phyloP scores from a whole-genome alignment of 2,113 vertebrate genomes.

The Ardeotis arabs region DNA sequence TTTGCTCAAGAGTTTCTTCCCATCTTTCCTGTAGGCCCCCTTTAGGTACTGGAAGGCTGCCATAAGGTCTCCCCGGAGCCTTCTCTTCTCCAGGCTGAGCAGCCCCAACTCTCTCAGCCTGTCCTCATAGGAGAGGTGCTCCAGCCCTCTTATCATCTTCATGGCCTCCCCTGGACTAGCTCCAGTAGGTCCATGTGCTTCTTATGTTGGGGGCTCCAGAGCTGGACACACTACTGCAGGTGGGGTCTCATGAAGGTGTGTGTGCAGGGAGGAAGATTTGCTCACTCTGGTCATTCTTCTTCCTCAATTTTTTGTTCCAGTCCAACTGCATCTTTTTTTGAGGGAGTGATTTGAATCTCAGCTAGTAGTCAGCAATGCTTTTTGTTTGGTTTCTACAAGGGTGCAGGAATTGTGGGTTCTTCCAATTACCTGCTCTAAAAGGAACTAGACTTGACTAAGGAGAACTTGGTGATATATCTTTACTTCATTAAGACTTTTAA shows the following conservation, averaged over 20 bases:
- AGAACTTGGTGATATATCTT: neutral
- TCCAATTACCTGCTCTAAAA: neutral
- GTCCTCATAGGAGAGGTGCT: no score
- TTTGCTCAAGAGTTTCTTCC: no score
- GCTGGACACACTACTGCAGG: no score
- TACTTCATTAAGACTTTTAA: neutral
- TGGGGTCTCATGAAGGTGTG: neutral
- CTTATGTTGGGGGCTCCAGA: no score
- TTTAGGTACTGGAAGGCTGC: no score
- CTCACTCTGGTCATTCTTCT: neutral
- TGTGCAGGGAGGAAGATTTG: neutral
- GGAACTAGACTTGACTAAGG: neutral
- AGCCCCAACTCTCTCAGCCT: no score
- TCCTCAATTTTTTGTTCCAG: neutral
- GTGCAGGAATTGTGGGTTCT: fast-evolving
- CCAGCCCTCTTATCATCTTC: no score
- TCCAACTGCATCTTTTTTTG: neutral
- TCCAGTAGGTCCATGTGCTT: no score
- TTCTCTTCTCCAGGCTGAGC: no score
- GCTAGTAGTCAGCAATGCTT: neutral
- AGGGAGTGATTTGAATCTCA: neutral
- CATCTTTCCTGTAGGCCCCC: no score
- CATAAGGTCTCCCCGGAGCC: no score
- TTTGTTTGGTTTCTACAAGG: neutral
- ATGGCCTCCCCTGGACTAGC: no score